Conservation (phyloP, 2,797 vertebrate genomes). For the Florisuga fusca region DNA sequence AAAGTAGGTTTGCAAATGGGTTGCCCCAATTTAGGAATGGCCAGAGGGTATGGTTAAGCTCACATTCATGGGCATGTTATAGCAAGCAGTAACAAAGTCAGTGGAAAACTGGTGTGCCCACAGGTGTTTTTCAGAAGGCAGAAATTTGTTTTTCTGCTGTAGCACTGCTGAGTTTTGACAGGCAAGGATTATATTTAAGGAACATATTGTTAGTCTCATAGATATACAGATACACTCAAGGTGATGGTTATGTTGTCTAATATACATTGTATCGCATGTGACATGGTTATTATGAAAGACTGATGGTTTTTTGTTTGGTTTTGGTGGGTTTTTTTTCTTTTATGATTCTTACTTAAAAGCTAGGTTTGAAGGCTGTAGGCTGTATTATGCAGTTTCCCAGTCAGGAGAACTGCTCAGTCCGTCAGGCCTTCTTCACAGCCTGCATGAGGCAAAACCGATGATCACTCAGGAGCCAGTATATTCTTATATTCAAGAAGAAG, state of each 20-base stretch:
- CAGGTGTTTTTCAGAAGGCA: neutral
- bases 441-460: neutral
- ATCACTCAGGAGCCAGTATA: neutral
- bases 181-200: neutral
- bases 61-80: neutral
- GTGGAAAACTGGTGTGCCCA: neutral
- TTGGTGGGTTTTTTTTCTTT: neutral
- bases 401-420: neutral
- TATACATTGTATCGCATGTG: neutral
- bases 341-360: neutral
- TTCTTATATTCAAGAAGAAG: neutral
- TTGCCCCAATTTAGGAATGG: neutral
- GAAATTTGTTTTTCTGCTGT: neutral
- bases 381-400: accelerated
- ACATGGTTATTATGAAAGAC: neutral
- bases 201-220: neutral
- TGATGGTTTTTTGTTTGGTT: neutral
- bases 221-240: neutral
- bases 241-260: neutral
- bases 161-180: neutral
- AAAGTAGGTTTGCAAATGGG: neutral
- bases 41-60: neutral
- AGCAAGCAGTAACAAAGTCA: neutral
- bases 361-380: neutral
- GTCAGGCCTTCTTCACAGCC: neutral